phyloP scores from a whole-genome alignment of 2,888 invertebrate species.

The Eupithecia abbreviata region DNA sequence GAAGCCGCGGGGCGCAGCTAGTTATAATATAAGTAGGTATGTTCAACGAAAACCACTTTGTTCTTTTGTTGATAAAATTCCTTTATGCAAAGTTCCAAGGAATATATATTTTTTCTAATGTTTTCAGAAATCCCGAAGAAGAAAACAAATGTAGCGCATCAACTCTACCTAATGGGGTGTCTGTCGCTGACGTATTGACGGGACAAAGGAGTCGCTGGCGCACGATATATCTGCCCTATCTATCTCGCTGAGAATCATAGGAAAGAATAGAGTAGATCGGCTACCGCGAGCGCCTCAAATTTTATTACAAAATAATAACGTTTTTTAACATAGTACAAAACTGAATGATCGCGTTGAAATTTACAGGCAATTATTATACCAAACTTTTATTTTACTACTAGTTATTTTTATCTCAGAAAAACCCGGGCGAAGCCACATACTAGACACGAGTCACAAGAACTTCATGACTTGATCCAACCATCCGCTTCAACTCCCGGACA shows the following conservation, averaged over 20 bases:
- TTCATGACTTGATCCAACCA: no score
- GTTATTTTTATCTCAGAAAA: not conserved
- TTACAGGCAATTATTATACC: no score
- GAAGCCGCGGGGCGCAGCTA: no score
- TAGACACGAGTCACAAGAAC: no score
- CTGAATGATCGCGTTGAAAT: no score
- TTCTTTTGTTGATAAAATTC: not conserved
- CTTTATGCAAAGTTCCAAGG: not conserved
- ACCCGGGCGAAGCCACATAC: no score
- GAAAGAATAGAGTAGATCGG: slow-evolving; percentile 63
- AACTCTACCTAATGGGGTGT: slow-evolving; percentile 56
- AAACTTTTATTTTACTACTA: no score
- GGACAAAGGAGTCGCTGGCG: slow-evolving; percentile 75
- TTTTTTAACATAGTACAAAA: no score
- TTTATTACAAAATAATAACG: no score
- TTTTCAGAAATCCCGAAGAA: not conserved
- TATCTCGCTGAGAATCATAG: slow-evolving; percentile 17
- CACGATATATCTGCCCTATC: slow-evolving; percentile 72
- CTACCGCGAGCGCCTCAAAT: slow-evolving; percentile 42
- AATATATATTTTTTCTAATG: not conserved
- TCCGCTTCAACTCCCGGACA: no score
- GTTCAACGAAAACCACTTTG: not conserved
- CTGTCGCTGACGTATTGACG: slow-evolving; percentile 78
- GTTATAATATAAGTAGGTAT: no score
- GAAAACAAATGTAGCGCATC: slow-evolving; percentile 36